Evolutionary conservation across 2,113 vertebrate species (phyloP).

Genomic region (Lathamus discolor): DNA sequence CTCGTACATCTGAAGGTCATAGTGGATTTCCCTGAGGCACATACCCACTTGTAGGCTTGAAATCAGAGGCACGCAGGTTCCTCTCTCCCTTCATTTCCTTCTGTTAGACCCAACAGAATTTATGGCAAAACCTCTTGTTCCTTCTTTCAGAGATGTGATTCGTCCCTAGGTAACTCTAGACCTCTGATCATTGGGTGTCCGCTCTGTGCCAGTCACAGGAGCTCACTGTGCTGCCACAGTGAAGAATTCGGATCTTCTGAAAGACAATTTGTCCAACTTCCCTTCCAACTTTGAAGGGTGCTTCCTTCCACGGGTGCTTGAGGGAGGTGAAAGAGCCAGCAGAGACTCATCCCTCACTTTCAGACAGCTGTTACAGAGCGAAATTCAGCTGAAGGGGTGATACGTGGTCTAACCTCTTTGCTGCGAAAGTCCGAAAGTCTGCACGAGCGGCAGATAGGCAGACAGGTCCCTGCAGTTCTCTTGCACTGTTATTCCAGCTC

Average conservation of each 20-base stretch:
- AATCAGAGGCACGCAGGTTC: neutral
- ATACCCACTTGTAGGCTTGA: neutral
- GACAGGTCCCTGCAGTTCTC: neutral
- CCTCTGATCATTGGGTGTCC: neutral
- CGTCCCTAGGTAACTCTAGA: neutral
- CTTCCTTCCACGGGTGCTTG: neutral
- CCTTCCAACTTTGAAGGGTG: neutral
- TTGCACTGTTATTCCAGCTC: neutral
- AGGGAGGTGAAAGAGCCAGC: neutral
- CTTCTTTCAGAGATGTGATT: neutral
- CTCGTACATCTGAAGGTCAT: neutral
- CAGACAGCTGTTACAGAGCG: neutral
- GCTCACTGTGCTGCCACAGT: neutral
- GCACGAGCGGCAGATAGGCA: neutral
- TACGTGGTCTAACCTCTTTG: rapidly evolving
- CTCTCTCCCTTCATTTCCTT: neutral
- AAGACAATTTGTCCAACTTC: neutral
- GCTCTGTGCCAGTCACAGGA: neutral
- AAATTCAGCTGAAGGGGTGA: neutral
- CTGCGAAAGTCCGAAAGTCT: neutral
- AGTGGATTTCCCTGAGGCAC: neutral
- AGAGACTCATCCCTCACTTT: neutral
- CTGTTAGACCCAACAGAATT: neutral
- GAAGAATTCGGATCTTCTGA: neutral
- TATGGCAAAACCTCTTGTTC: neutral